Evolutionary conservation across 2,797 vertebrate genomes (phyloP).

Genomic region (Salmo trutta): DNA sequence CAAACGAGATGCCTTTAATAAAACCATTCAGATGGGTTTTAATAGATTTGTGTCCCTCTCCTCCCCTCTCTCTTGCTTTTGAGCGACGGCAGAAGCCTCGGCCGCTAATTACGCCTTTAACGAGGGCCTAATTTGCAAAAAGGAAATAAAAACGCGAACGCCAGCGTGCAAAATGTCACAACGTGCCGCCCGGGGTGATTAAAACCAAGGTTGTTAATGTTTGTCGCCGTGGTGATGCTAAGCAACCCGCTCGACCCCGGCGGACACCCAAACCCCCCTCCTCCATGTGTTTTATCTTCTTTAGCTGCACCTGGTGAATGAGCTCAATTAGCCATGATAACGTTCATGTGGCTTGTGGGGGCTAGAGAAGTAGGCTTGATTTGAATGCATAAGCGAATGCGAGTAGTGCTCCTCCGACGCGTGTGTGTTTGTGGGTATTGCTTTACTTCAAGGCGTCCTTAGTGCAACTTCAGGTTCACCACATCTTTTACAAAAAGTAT

Average conservation of each 20-base stretch:
- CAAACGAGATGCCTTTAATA: constrained; percentile 41
- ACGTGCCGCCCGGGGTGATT: constrained; percentile 28
- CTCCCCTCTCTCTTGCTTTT: constrained; percentile 14
- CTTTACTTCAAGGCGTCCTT: too few species aligned
- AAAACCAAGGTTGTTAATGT: constrained; percentile 25
- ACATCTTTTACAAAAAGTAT: background rate
- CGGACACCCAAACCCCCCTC: background rate
- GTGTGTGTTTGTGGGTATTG: too few species aligned
- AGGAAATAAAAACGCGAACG: constrained; percentile 36
- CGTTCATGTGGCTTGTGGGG: background rate
- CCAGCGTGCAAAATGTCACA: constrained; percentile 39
- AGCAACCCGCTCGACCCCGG: constrained; percentile 19
- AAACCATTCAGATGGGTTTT: constrained; percentile 35
- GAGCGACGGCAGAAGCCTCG: constrained; percentile 25
- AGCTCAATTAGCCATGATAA: constrained; percentile 23
- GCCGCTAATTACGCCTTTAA: constrained; percentile 46
- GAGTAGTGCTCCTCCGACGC: background rate
- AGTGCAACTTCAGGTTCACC: too few species aligned
- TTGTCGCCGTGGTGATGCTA: constrained; percentile 20
- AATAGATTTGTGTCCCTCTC: constrained; percentile 39
- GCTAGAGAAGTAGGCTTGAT: background rate
- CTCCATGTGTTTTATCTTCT: constrained; percentile 14
- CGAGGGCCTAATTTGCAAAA: constrained; percentile 38
- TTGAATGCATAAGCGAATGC: background rate
- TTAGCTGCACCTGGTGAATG: constrained; percentile 30